A percentile compares a stretch with the other conserved stretches of the same genome.
phyloP scores from a whole-genome alignment of 30 jellyfish, hydroid and myxozoan species.

The Catostylus mosaicus region DNA sequence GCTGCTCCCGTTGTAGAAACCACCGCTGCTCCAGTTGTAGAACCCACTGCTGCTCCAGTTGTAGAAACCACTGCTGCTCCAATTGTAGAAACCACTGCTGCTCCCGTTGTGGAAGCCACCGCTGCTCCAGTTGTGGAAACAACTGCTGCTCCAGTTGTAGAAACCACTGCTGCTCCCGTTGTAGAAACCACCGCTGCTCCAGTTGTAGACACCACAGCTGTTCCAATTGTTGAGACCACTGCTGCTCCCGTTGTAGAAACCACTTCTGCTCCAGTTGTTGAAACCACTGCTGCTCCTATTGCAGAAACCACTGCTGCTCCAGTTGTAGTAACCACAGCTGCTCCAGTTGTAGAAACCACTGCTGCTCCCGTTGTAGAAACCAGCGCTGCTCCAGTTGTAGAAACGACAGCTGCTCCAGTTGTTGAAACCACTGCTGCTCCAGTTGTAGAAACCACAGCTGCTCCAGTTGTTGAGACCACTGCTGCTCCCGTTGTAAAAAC shows the following conservation, averaged over 20 bases:
- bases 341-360: constrained; percentile 29
- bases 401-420: constrained; percentile 16
- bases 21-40: constrained; percentile 55
- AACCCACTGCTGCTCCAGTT: constrained; percentile 58
- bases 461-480: constrained; percentile 15
- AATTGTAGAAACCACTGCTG: constrained; percentile 57
- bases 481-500: constrained; percentile 25
- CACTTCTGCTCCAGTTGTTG: constrained; percentile 49
- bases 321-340: constrained; percentile 30
- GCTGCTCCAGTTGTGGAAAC: constrained; percentile 51
- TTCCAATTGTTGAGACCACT: constrained; percentile 28
- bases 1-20: constrained; percentile 44
- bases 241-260: constrained; percentile 59
- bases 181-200: constrained; percentile 52
- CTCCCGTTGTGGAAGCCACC: constrained; percentile 62
- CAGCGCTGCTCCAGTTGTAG: constrained; percentile 39
- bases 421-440: constrained; percentile 17
- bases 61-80: constrained; percentile 60
- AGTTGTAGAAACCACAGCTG: constrained; percentile 33
- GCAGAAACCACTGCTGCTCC: constrained; percentile 61
- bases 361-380: constrained; percentile 41
- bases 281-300: constrained; percentile 40
- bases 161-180: constrained; percentile 49
- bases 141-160: constrained; percentile 39
- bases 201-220: constrained; percentile 35